A percentile compares a stretch with the other conserved stretches of the same genome.
Evolutionary conservation across 2,888 invertebrate genomes (phyloP).

Genomic region (Gastracanthus pulcherrimus): DNA sequence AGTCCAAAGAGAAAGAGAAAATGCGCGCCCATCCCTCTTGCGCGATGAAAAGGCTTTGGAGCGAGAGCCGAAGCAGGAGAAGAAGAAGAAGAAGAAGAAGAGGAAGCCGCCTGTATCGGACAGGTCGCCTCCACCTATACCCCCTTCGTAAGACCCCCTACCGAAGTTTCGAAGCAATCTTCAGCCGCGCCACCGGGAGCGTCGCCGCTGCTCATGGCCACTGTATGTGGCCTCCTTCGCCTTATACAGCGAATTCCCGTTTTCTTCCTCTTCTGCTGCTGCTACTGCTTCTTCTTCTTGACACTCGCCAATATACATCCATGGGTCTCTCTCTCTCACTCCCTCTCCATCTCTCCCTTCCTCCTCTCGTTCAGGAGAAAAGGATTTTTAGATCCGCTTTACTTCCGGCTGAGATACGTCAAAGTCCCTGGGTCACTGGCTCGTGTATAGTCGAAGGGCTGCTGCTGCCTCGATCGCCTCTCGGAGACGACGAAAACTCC

Average conservation of each 20-base stretch:
- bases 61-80: not conserved
- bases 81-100: too few relatives aligned
- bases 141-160: not conserved
- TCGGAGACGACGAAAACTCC: constrained; percentile 34
- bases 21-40: constrained; percentile 23
- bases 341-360: not conserved
- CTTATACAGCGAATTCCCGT: constrained; percentile 45
- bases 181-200: constrained; percentile 3
- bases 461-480: not conserved
- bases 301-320: constrained; percentile 40
- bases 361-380: constrained; percentile 6
- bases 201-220: constrained; percentile 12
- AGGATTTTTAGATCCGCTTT: constrained; percentile 60
- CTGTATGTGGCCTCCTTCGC: constrained; percentile 15
- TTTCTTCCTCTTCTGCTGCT: too few relatives aligned
- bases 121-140: constrained; percentile 12
- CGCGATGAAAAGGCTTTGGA: constrained; percentile 21
- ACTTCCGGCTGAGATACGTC: constrained; percentile 60
- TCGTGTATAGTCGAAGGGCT: constrained; percentile 29
- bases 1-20: constrained; percentile 39
- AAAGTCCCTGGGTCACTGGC: constrained; percentile 58
- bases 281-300: too few relatives aligned
- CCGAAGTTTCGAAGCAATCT: constrained; percentile 54
- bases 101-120: constrained; percentile 24
- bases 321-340: not conserved